Conservation (phyloP, 2,888 invertebrate species). For the Meiosimyza platycephala region DNA sequence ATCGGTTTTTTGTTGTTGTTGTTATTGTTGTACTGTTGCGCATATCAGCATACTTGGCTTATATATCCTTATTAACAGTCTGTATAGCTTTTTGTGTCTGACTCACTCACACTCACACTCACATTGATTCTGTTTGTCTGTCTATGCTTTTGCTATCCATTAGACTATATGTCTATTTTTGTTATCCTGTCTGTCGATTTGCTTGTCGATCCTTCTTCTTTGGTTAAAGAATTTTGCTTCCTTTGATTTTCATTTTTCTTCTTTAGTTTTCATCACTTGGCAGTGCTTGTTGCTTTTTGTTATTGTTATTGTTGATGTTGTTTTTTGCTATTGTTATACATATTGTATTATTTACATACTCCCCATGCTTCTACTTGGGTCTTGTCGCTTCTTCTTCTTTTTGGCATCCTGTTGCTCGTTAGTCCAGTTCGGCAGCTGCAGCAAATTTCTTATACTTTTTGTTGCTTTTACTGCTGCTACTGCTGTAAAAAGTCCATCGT, state of each 20-base stretch:
- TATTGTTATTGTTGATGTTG: slow-evolving; percentile 22
- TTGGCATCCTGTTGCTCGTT: slow-evolving; percentile 34
- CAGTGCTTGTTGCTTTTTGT: slow-evolving; percentile 8
- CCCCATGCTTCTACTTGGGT: slow-evolving; percentile 26
- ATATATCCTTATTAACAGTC: slow-evolving; percentile 1
- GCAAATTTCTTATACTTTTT: too few species aligned
- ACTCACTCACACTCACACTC: background rate
- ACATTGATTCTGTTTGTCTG: background rate
- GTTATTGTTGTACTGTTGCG: slow-evolving; percentile 23
- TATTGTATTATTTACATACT: slow-evolving; percentile 29
- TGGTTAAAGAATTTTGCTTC: background rate
- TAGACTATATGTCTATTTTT: too few species aligned
- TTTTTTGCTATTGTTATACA: background rate
- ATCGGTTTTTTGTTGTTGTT: slow-evolving; percentile 6
- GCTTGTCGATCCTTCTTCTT: background rate
- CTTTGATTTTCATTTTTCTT: slow-evolving; percentile 12
- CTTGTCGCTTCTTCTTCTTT: background rate
- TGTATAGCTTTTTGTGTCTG: background rate
- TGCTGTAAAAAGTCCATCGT: too few species aligned
- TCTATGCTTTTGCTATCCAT: slow-evolving; percentile 3
- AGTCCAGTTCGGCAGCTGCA: slow-evolving; percentile 1
- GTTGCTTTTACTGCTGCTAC: too few species aligned
- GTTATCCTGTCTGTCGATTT: background rate
- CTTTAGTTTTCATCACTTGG: slow-evolving; percentile 25
- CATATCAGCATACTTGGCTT: slow-evolving; percentile 9